Evolutionary conservation across 1,140 invertebrate genomes (phyloP).

Genomic region (Euwallacea fornicatus): DNA sequence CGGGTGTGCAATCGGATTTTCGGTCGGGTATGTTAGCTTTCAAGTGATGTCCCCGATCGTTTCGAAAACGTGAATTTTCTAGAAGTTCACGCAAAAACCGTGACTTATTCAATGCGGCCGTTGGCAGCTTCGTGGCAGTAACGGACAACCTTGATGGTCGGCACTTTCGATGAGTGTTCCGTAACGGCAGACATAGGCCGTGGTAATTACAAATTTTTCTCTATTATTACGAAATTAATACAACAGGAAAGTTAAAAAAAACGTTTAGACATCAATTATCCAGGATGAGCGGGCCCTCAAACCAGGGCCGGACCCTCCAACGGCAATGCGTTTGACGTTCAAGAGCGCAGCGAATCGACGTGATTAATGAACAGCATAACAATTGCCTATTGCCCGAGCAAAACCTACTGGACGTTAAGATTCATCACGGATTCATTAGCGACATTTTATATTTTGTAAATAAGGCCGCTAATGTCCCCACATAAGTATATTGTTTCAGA

Average conservation of each 20-base stretch:
- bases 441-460: slow-evolving; percentile 53
- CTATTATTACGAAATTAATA: too few relatives aligned
- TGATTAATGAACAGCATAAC: slow-evolving; percentile 53
- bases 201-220: too few relatives aligned
- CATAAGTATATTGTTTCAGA: neutral
- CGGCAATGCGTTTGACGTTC: slow-evolving; percentile 52
- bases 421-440: slow-evolving; percentile 43
- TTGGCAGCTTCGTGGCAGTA: too few relatives aligned
- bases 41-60: too few relatives aligned
- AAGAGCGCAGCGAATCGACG: slow-evolving; percentile 50
- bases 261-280: slow-evolving; percentile 53
- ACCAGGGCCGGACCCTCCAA: slow-evolving; percentile 49
- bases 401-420: slow-evolving; percentile 8
- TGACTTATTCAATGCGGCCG: too few relatives aligned
- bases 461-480: slow-evolving; percentile 24
- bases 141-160: too few relatives aligned
- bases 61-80: too few relatives aligned
- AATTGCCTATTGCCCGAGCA: slow-evolving; percentile 47
- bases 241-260: slow-evolving; percentile 17
- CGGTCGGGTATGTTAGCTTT: too few relatives aligned
- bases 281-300: slow-evolving; percentile 52
- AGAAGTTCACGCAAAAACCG: too few relatives aligned
- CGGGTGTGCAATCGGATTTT: too few relatives aligned
- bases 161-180: too few relatives aligned
- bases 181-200: too few relatives aligned